Conservation (phyloP, 2,113 vertebrate species). For the Sapajus apella region DNA sequence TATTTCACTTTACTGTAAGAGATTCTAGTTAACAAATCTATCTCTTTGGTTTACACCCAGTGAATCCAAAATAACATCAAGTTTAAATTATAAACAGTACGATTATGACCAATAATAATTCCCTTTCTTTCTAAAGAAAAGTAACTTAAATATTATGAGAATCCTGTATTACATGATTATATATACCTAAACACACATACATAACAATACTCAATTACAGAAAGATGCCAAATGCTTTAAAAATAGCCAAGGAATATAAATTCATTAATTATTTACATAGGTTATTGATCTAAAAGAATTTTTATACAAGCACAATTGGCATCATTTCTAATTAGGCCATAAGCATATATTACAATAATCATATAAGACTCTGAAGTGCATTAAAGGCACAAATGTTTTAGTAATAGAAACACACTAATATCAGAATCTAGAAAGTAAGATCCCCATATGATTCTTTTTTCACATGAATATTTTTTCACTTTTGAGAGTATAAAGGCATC, state of each 20-base stretch:
- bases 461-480: background rate
- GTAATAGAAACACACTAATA: background rate
- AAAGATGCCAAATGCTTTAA: background rate
- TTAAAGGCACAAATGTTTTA: background rate
- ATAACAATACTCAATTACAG: background rate
- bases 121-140: background rate
- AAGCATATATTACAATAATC: background rate
- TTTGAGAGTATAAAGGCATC: background rate
- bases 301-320: background rate
- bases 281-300: background rate
- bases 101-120: background rate
- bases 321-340: background rate
- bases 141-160: background rate
- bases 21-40: background rate
- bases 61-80: background rate
- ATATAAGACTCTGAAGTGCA: background rate
- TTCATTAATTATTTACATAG: background rate
- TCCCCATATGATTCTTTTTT: background rate
- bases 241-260: background rate
- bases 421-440: background rate
- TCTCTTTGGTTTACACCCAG: background rate
- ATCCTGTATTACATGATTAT: background rate
- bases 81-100: constrained; percentile 5
- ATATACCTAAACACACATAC: background rate
- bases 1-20: background rate